A percentile compares a stretch with the other conserved stretches of the same genome.
Evolutionary conservation across 2,797 vertebrate species (phyloP).

Genomic region (Acipenser ruthenus): DNA sequence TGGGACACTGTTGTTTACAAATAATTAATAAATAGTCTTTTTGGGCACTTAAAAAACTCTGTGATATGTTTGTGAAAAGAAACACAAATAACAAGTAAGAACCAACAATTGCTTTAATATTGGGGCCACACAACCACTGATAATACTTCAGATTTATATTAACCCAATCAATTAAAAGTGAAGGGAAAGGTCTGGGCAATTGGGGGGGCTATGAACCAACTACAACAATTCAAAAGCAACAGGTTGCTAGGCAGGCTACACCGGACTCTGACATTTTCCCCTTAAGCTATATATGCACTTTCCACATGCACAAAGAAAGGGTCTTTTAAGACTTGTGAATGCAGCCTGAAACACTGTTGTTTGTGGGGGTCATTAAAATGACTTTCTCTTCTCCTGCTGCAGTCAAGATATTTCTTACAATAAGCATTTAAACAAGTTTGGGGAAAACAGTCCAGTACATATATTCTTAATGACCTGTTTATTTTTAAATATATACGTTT

Average conservation of each 20-base stretch:
- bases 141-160: slow-evolving; percentile 51
- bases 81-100: slow-evolving; percentile 26
- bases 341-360: slow-evolving; percentile 10
- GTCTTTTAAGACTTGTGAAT: slow-evolving; percentile 48
- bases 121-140: slow-evolving; percentile 48
- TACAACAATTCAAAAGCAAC: slow-evolving; percentile 26
- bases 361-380: slow-evolving; percentile 19
- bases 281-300: slow-evolving; percentile 41
- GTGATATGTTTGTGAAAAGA: slow-evolving; percentile 48
- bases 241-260: slow-evolving; percentile 55
- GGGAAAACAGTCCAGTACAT: too few species aligned
- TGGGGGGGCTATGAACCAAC: slow-evolving; percentile 45
- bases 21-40: slow-evolving; percentile 57
- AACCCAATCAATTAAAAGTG: slow-evolving; percentile 57
- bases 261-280: slow-evolving; percentile 44
- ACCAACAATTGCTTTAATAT: slow-evolving; percentile 52
- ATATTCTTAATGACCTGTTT: too few species aligned
- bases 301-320: slow-evolving; percentile 59
- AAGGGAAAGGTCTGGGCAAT: slow-evolving; percentile 43
- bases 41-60: slow-evolving; percentile 32
- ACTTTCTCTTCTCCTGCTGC: slow-evolving; percentile 1
- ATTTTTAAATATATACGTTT: too few species aligned
- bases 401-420: slow-evolving; percentile 9
- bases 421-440: background rate
- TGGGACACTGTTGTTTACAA: slow-evolving; percentile 45